Evolutionary conservation across 2,113 vertebrate genomes (phyloP).

Genomic region (Colinus virginianus): DNA sequence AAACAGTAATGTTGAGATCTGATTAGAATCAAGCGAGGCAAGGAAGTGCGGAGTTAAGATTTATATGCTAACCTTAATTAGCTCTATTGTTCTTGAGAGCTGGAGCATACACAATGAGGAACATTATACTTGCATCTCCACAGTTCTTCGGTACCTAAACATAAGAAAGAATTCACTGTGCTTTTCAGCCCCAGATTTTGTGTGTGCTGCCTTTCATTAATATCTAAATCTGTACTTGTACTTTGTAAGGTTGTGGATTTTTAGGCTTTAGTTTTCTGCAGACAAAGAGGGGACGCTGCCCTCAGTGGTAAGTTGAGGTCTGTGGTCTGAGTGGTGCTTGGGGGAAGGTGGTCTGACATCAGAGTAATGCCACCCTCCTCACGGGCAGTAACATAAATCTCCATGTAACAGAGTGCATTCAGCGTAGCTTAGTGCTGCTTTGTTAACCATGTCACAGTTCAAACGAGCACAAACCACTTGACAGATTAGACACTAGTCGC

Average conservation of each 20-base stretch:
- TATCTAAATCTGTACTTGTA: neutral
- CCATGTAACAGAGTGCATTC: neutral
- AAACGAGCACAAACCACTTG: constrained; percentile 58
- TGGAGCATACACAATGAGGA: constrained; percentile 39
- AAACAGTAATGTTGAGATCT: constrained; percentile 55
- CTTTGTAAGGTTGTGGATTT: neutral
- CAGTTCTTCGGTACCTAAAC: constrained; percentile 20
- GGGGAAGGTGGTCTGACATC: neutral
- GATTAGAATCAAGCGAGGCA: constrained; percentile 67
- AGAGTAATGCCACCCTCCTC: neutral
- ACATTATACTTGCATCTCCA: constrained; percentile 49
- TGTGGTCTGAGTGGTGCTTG: fast-evolving
- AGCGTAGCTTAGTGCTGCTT: constrained; percentile 44
- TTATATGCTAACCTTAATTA: constrained; percentile 69
- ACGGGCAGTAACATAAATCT: constrained; percentile 16
- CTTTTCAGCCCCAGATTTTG: neutral
- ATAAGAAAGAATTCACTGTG: neutral
- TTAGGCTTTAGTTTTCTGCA: neutral
- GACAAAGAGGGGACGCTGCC: neutral
- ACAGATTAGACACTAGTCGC: neutral
- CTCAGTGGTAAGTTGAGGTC: neutral
- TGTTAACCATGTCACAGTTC: constrained; percentile 60
- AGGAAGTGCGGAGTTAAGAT: constrained; percentile 71
- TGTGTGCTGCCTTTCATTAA: neutral
- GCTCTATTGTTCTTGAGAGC: constrained; percentile 68